phyloP scores from a whole-genome alignment of 2,888 invertebrate genomes.

The Mellilla xanthometata region DNA sequence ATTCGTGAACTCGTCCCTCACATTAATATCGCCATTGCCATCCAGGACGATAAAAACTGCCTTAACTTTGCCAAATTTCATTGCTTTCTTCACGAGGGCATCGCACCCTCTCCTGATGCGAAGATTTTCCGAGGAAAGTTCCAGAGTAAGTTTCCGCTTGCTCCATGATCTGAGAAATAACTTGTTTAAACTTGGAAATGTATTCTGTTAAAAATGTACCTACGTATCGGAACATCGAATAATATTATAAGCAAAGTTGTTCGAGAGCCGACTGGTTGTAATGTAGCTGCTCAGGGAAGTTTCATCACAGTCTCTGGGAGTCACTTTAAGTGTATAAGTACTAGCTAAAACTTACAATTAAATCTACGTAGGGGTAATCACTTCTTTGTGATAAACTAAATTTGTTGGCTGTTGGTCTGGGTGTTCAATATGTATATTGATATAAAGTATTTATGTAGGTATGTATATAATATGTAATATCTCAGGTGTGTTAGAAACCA shows the following conservation, averaged over 20 bases:
- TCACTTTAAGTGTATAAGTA: too few relatives aligned
- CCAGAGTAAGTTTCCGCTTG: conserved; percentile 39
- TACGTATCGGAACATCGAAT: conserved; percentile 9
- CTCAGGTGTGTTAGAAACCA: too few relatives aligned
- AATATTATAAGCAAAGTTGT: conserved; percentile 18
- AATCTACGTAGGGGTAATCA: too few relatives aligned
- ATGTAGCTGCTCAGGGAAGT: conserved; percentile 1
- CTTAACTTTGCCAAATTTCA: conserved; percentile 47
- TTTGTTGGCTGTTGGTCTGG: too few relatives aligned
- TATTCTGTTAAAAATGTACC: conserved; percentile 23
- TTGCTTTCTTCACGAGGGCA: conserved; percentile 43
- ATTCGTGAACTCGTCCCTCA: conserved; percentile 21
- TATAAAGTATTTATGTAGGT: too few relatives aligned
- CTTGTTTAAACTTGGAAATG: conserved; percentile 22
- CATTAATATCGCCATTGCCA: conserved; percentile 16
- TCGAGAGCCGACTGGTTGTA: conserved; percentile 4
- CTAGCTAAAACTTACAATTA: too few relatives aligned
- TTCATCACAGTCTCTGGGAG: conserved; percentile 4
- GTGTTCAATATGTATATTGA: too few relatives aligned
- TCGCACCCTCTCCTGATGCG: conserved; percentile 42
- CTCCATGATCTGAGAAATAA: conserved; percentile 40
- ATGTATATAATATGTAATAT: too few relatives aligned
- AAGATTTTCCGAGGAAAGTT: conserved; percentile 47
- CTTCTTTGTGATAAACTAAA: too few relatives aligned
- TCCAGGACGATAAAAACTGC: conserved; percentile 49